These are phyloP conservation scores for Dermochelys coriacea DNA, from an alignment of 2,797 vertebrate genomes.

Conservation along the genomic window DNA sequence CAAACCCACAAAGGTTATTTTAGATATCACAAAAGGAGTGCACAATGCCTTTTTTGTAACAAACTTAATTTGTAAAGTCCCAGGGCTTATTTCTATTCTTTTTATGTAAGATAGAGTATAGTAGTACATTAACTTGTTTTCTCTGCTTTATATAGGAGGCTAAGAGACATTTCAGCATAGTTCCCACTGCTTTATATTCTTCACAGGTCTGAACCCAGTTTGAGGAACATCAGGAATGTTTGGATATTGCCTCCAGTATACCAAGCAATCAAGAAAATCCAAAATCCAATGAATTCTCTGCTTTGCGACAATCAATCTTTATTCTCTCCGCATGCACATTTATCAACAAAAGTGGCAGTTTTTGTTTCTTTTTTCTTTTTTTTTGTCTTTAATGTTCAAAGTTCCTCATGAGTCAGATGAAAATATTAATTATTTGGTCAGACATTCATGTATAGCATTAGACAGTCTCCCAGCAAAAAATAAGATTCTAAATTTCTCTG, in stretches of 20 bases:
- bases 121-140: neutral
- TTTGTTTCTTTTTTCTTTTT: neutral
- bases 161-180: neutral
- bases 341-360: neutral
- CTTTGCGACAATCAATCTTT: slow-evolving; percentile 34
- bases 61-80: neutral
- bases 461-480: neutral
- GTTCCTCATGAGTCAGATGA: neutral
- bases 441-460: neutral
- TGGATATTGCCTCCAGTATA: neutral
- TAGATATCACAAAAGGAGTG: slow-evolving; percentile 51
- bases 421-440: slow-evolving; percentile 37
- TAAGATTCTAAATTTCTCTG: neutral
- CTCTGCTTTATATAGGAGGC: neutral
- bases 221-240: neutral
- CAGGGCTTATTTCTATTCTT: slow-evolving; percentile 11
- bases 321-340: slow-evolving; percentile 10
- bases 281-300: slow-evolving; percentile 32
- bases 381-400: slow-evolving; percentile 3
- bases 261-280: slow-evolving; percentile 13
- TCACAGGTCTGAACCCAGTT: neutral
- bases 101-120: neutral
- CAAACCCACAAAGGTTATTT: slow-evolving; percentile 49
- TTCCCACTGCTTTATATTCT: neutral
- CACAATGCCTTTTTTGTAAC: slow-evolving; percentile 18